Evolutionary conservation across 1,140 invertebrate genomes (phyloP), one percentile per base, ranked within the genome.

Genomic region (Drosophila mauritiana): DNA sequence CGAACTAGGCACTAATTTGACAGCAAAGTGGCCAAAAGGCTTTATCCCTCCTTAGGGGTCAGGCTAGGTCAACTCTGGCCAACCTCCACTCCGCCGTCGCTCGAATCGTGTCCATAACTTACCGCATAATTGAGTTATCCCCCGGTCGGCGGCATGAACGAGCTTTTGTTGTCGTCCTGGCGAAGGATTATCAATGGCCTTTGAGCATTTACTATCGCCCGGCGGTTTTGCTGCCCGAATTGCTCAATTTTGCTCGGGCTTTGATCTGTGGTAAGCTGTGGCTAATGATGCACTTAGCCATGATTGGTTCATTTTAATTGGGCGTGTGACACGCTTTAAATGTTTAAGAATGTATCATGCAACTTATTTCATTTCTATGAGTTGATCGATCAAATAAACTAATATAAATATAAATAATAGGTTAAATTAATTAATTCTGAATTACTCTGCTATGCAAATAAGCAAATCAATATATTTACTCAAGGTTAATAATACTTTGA

Each of bases 1-100:
- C 53, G 58, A 77, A 83, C 80, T 80, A 84, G 79, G 76, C 80
- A 88, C 80, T 88, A 88, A 88, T 88, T 88, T 88, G 83, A 88
- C 83, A 88, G 80, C 56, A 78, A 78, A 86, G 67, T 77, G 79
- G 70, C 69, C 65, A 45, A 58, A 62, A 88, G 63, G 68, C 68
- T 39, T 59, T 65, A 58, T 67, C 64, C 36, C 48, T 46, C 56
- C 37, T 17, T 15, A 49, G 51, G 52, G 53, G 34, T 34, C 31
- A 49, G 62, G 52, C 48, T 58, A 31, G 37, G 27, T 27, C 15
- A 49, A 36, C n/a, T 17, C 8, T 2, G n/a, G 27, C 27, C 42
- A 31, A 11, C 12, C 2, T 17, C 3, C 25, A n/a, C 25, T 31
- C 22, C n/a, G 27, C 31, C n/a, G 17, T 13, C 43, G 5, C 46